Evolutionary conservation across 2,113 vertebrate genomes (phyloP).

Genomic region (Nerophis ophidion): DNA sequence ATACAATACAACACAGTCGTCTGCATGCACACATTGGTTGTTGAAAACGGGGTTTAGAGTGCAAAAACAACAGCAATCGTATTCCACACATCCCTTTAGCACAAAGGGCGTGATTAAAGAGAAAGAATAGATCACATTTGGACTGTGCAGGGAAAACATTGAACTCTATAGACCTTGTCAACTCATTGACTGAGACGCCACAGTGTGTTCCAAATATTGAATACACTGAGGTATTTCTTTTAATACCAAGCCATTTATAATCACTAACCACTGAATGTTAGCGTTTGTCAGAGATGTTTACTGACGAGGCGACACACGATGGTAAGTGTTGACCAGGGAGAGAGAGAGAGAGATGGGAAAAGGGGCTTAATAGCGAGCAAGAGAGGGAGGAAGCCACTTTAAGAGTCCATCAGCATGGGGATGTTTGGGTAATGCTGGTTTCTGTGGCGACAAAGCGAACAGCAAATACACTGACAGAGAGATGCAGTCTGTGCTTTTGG

Average conservation of each 20-base stretch:
- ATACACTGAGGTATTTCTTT: conserved; percentile 2
- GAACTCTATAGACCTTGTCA: conserved; percentile 31
- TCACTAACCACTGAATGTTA: conserved; percentile 10
- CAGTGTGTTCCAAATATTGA: conserved; percentile 13
- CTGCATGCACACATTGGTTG: background rate
- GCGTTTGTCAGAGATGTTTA: conserved; percentile 52
- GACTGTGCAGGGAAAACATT: conserved; percentile 31
- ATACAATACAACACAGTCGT: too few relatives aligned
- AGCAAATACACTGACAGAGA: conserved; percentile 57
- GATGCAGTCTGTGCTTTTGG: conserved; percentile 49
- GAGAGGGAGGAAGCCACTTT: conserved; percentile 50
- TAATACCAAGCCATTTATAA: conserved; percentile 2
- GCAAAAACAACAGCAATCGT: conserved; percentile 35
- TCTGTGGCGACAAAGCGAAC: conserved; percentile 65
- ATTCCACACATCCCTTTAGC: conserved; percentile 39
- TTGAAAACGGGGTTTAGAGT: conserved; percentile 34
- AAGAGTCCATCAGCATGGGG: conserved; percentile 52
- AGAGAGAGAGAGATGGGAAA: conserved; percentile 16
- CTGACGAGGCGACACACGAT: conserved; percentile 38
- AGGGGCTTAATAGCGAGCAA: conserved; percentile 18
- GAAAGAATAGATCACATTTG: conserved; percentile 38
- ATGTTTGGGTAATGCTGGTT: conserved; percentile 70
- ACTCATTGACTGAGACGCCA: conserved; percentile 39
- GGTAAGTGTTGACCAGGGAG: conserved; percentile 35
- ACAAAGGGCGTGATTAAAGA: conserved; percentile 46